Evolutionary conservation across 2,797 vertebrate species (phyloP).

Genomic region (Lithobates pipiens): DNA sequence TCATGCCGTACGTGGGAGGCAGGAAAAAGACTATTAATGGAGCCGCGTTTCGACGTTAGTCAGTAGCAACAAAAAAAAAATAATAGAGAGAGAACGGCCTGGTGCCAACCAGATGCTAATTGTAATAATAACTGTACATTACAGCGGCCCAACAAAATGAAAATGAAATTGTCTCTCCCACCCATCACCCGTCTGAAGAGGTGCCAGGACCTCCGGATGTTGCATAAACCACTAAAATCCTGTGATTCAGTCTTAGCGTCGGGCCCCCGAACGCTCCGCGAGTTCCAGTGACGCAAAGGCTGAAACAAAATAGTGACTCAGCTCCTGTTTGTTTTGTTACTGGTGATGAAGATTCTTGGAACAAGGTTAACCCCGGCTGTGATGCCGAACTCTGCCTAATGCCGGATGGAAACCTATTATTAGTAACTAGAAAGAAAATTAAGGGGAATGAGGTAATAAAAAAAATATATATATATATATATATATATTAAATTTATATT

Average conservation of each 20-base stretch:
- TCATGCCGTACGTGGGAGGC: constrained; percentile 40
- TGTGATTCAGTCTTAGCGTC: constrained; percentile 37
- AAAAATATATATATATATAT: too few relatives aligned
- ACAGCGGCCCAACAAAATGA: constrained; percentile 13
- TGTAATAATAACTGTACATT: constrained; percentile 50
- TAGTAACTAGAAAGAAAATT: not conserved
- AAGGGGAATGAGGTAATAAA: not conserved
- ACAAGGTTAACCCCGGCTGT: not conserved
- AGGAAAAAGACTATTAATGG: constrained; percentile 57
- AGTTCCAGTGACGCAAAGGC: constrained; percentile 45
- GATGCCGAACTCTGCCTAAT: not conserved
- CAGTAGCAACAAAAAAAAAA: constrained; percentile 35
- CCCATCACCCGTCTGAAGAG: not conserved
- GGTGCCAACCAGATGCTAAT: constrained; percentile 46
- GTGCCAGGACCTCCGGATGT: constrained; percentile 3
- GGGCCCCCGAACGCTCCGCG: constrained; percentile 20
- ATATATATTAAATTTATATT: too few relatives aligned
- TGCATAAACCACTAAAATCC: constrained; percentile 51
- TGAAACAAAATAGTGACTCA: constrained; percentile 37
- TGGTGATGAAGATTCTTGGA: constrained; percentile 9
- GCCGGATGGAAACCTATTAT: not conserved
- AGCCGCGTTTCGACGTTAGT: constrained; percentile 40
- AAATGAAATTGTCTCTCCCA: constrained; percentile 29
- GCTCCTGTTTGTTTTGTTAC: constrained; percentile 17
- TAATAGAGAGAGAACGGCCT: not conserved